Evolutionary conservation across 2,888 invertebrate genomes (phyloP), one percentile per base, ranked within the genome.

Genomic region (Axea sp.): DNA sequence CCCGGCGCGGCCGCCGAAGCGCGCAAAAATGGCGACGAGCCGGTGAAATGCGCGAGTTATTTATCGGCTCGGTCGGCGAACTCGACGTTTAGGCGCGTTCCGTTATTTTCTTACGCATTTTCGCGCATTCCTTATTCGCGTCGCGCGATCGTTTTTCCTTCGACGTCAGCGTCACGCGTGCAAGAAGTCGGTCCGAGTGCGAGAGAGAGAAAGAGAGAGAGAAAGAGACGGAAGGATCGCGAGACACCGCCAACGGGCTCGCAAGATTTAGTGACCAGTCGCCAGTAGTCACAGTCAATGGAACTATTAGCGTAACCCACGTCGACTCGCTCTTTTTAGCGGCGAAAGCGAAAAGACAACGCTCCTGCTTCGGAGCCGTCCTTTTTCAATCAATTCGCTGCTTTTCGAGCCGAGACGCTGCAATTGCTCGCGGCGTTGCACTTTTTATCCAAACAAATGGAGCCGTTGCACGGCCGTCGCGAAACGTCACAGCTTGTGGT

Each of bases 31-130:
- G 11, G 43, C 47, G 41, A 22, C 39, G 37, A 9, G 28, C 24
- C 19, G 14, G 31, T 31, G 59, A 64, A 59, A 65, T 11, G 47
- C 31, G 39, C 62, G 49, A 17, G 35, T 59, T 62, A 74, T 74
- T 74, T 68, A 74, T 74, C 69, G 69, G 64, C 69, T 45, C 37
- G 28, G n/a, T 7, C n/a, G 11, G 9, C 57, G 39, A 11, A 31
- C 45, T 53, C 53, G 49, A 51, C 73, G 33, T 64, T 74, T 51
- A 74, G 53, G 57, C 53, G 33, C 68, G 60, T 17, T 31, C 74
- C 74, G 59, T 69, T 74, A 74, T 26, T 68, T 69, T 69, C 64
- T 74, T 68, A 49, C 64, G 64, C 69, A 53, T 69, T 74, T 69
- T 57, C 62, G 49, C 55, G 55, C 71, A 64, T 51, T 62, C 49